These are phyloP conservation scores for Buteo buteo DNA, from an alignment of 2,113 vertebrate species.

Conservation along the genomic window DNA sequence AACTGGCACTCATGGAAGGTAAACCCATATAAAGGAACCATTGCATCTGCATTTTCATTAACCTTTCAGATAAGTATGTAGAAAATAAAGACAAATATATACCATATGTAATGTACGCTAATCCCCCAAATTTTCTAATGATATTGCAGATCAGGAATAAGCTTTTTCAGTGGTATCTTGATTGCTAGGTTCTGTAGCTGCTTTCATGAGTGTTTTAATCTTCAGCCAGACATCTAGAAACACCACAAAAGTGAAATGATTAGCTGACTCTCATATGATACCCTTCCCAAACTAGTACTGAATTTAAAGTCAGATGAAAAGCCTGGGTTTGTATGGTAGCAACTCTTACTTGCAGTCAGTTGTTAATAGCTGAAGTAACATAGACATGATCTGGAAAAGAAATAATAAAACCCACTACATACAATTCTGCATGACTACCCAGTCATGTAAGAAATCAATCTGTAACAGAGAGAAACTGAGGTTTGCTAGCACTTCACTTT, in stretches of 20 bases:
- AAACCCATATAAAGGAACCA: conserved; percentile 32
- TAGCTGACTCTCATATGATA: not conserved
- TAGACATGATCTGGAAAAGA: not conserved
- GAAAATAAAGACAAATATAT: conserved; percentile 34
- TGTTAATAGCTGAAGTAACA: not conserved
- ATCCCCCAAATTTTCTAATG: conserved; percentile 9
- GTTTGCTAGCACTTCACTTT: not conserved
- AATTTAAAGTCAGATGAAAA: conserved; percentile 1
- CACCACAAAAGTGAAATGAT: not conserved
- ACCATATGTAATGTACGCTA: not conserved
- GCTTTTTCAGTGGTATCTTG: not conserved
- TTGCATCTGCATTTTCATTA: conserved; percentile 58
- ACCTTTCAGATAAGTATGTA: conserved; percentile 39
- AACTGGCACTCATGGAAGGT: conserved; percentile 55
- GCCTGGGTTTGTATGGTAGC: not conserved
- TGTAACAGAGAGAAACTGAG: not conserved
- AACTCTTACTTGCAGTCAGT: not conserved
- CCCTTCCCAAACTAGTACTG: not conserved
- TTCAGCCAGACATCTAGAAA: not conserved
- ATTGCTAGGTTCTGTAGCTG: not conserved
- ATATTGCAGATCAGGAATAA: not conserved
- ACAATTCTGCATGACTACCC: not conserved
- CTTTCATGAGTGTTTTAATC: not conserved
- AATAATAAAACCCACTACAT: not conserved
- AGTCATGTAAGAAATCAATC: not conserved